Base-by-base conservation (phyloP, 2,888 invertebrate species). In the Julus scanicus region DNA sequence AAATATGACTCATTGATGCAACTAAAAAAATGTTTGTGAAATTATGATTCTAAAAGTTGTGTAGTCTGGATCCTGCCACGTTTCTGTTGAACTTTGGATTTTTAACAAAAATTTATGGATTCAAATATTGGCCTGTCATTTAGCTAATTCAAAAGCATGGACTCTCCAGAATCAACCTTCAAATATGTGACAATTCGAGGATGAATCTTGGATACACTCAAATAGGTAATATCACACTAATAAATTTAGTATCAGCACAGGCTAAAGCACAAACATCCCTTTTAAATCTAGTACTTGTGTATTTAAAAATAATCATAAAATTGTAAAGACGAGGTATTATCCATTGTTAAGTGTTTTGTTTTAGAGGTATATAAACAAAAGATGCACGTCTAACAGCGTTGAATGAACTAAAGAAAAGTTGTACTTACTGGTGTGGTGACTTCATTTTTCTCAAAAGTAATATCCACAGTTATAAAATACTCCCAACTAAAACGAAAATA, bases 401-500 rank as follows among this genome's bases (percentile, higher is more conserved):
- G 63, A 63, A 63, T n/a, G n/a, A 44, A 63, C n/a, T n/a, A 17
- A 15, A n/a, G n/a, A n/a, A n/a, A 63, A 63, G n/a, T 63, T 63
- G 17, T 17, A 63, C 63, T 63, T 63, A 63, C 63, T 63, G 63
- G 63, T 17, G 63, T n/a, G 63, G 63, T n/a, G 63, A 63, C 63
- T 63, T 63, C 63, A 63, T 63, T 8, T 44, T 63, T 63, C n/a
- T 11, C 63, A n/a, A 17, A 63, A n/a, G 13, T 63, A 8, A n/a
- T 63, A 63, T 63, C 63, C 63, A 63, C 2, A 4, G 63, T 2
- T 63, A 63, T 63, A 63, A 63, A 63, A 63, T 63, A 6, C 63
- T 63, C 5, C 63, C 4, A 63, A 63, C 17, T 63, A 5, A 17
- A n/a, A n/a, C 63, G 63, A 63, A 63, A 63, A 17, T 6, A 63